Evolutionary conservation across 2,797 vertebrate genomes (phyloP).

Genomic region (Anguilla marmorata): DNA sequence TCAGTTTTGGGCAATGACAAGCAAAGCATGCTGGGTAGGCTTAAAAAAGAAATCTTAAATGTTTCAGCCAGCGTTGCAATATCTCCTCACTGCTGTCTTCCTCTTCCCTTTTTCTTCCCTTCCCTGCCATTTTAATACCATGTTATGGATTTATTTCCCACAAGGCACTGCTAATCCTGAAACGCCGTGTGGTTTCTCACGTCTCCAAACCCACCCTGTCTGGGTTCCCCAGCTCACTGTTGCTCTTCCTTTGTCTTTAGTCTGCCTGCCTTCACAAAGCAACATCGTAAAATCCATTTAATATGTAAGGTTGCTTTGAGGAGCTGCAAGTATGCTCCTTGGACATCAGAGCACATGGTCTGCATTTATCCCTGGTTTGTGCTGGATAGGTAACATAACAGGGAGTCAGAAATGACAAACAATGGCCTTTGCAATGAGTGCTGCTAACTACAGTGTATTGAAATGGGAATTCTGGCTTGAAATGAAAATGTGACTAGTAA

Average conservation of each 20-base stretch:
- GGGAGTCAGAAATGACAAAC: no score
- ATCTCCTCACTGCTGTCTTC: neutral
- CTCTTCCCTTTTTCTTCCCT: neutral
- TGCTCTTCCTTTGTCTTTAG: neutral
- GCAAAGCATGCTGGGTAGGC: constrained; percentile 4
- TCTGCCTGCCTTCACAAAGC: neutral
- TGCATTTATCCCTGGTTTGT: neutral
- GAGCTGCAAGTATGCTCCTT: neutral
- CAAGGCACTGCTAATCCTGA: neutral
- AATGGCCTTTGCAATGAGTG: neutral
- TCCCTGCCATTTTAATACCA: neutral
- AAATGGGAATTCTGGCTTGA: no score
- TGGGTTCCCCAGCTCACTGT: neutral
- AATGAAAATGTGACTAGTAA: no score
- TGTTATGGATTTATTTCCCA: constrained; percentile 3
- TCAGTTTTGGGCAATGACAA: neutral
- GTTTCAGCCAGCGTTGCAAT: neutral
- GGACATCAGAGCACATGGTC: neutral
- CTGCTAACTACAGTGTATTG: neutral
- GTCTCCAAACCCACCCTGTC: neutral
- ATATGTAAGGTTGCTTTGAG: neutral
- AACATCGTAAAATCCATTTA: neutral
- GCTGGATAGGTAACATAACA: neutral
- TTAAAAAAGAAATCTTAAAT: neutral
- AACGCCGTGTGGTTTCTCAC: neutral